phyloP scores from a whole-genome alignment of 1,140 invertebrate genomes.

The Scylla paramamosain region DNA sequence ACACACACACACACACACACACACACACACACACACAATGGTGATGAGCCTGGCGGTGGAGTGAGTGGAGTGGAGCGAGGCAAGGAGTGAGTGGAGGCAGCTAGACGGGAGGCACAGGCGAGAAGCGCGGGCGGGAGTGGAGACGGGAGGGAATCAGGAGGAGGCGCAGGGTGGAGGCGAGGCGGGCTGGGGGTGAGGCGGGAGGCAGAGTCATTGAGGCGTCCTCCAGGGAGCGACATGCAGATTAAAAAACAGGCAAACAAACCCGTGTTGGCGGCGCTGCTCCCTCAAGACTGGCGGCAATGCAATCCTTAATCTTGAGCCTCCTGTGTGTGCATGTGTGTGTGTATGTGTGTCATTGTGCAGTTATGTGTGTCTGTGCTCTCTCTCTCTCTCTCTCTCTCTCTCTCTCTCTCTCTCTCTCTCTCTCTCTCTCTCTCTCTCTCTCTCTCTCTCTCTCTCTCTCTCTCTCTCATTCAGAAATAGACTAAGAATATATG shows the following conservation, averaged over 20 bases:
- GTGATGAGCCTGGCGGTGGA: background rate
- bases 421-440: conserved; percentile 25
- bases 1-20: background rate
- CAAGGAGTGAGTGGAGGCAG: background rate
- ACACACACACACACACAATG: background rate
- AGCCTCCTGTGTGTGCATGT: background rate
- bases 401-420: conserved; percentile 45
- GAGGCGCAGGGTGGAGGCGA: too few relatives aligned
- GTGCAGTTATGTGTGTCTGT: background rate
- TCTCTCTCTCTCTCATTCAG: too few relatives aligned
- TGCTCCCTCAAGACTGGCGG: too few relatives aligned
- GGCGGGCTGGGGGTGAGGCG: background rate
- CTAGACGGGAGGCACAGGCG: too few relatives aligned
- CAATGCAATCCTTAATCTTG: background rate
- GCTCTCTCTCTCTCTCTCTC: conserved; percentile 27
- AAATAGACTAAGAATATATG: too few relatives aligned
- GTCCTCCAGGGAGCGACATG: background rate
- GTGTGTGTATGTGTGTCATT: background rate
- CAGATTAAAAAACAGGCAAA: background rate
- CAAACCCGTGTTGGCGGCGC: background rate
- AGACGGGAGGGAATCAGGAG: too few relatives aligned
- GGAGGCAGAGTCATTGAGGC: background rate
- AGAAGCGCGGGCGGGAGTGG: too few relatives aligned
- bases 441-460: background rate
- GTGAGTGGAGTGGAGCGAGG: background rate